phyloP scores from a whole-genome alignment of 2,888 invertebrate genomes.

The Nycteola revayana region DNA sequence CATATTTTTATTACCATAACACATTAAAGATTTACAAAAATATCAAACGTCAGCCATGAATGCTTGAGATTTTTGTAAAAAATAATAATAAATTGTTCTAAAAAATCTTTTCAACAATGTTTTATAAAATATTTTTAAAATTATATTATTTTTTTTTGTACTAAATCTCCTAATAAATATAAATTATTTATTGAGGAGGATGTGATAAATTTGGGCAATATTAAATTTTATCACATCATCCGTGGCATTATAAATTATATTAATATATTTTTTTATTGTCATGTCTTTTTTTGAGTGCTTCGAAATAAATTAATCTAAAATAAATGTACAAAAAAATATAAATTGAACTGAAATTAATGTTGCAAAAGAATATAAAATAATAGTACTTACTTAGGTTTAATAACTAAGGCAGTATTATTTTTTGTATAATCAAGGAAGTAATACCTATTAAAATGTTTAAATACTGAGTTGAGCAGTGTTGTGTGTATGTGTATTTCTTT shows the following conservation, averaged over 20 bases:
- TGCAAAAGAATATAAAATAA: conserved; percentile 21
- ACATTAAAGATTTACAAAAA: conserved; percentile 54
- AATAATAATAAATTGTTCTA: conserved; percentile 49
- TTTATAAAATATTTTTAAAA: conserved; percentile 25
- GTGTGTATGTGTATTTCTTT: conserved; percentile 1
- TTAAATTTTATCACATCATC: conserved; percentile 40
- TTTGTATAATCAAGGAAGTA: conserved; percentile 23
- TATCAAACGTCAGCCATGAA: conserved; percentile 76
- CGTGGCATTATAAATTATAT: conserved; percentile 28
- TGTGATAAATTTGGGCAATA: conserved; percentile 47
- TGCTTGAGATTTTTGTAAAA: conserved; percentile 69
- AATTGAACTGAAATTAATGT: conserved; percentile 11
- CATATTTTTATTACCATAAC: conserved; percentile 28
- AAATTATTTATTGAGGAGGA: conserved; percentile 33
- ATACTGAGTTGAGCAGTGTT: conserved; percentile 20
- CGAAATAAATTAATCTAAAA: conserved; percentile 12
- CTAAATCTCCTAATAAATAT: conserved; percentile 33
- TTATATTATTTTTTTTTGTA: conserved; percentile 34
- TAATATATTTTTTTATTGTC: conserved; percentile 30
- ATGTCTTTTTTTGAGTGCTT: conserved; percentile 13
- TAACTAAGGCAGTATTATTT: conserved; percentile 40
- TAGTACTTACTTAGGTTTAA: conserved; percentile 7
- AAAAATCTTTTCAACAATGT: conserved; percentile 26
- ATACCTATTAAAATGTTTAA: conserved; percentile 28
- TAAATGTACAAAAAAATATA: conserved; percentile 9